Conservation (phyloP, 2,113 vertebrate species). For the Physeter macrocephalus region DNA sequence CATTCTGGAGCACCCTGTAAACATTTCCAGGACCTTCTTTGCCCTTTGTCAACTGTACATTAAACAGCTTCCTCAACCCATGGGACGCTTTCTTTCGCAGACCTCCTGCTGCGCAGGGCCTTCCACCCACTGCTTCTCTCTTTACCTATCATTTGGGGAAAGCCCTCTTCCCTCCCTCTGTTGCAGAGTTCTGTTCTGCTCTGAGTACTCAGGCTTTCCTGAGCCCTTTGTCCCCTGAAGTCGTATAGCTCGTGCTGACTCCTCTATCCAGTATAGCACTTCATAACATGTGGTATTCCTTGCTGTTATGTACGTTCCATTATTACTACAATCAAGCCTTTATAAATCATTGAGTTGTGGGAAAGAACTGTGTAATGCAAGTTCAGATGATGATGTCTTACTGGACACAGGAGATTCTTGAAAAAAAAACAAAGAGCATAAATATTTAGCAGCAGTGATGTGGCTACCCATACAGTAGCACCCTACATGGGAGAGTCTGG, state of each 20-base stretch:
- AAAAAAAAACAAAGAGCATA: background rate
- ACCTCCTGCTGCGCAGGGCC: background rate
- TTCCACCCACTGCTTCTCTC: background rate
- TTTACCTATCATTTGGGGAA: background rate
- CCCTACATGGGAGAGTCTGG: background rate
- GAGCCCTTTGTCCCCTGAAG: background rate
- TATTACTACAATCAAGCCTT: background rate
- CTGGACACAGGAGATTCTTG: background rate
- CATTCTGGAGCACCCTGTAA: background rate
- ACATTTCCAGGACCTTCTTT: constrained; percentile 31
- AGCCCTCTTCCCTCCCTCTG: background rate
- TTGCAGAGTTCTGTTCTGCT: background rate
- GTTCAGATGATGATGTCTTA: background rate
- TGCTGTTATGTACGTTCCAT: background rate
- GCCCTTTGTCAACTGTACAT: background rate
- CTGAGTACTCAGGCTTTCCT: background rate
- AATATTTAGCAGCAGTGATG: background rate
- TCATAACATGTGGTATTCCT: background rate
- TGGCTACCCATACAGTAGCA: background rate
- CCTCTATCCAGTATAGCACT: background rate
- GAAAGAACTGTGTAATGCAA: background rate
- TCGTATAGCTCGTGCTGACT: background rate
- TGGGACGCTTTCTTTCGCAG: background rate
- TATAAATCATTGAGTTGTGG: background rate
- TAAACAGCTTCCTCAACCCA: background rate